Base-by-base conservation (phyloP, 2,888 invertebrate genomes). In the Pyrrhosoma nymphula region DNA sequence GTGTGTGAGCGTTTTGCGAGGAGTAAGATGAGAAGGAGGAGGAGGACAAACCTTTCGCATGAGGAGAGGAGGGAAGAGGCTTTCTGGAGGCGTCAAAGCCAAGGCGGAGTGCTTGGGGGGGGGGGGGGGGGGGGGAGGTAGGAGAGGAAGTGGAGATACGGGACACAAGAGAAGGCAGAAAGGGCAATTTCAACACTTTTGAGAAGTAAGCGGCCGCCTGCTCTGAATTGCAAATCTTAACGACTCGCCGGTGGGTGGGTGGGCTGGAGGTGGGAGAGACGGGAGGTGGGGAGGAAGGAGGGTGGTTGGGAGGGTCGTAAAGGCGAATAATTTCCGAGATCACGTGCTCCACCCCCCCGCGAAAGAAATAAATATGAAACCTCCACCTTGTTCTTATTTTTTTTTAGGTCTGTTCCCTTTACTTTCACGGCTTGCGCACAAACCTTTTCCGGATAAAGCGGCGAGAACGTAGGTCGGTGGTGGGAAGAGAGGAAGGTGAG, bases 181-280 rank as follows among this genome's bases (percentile, higher is more conserved):
- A 35, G 82, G 82, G 14, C 82, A 82, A 82, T 82, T 82, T 82
- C 82, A 82, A 82, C 82, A 82, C 82, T 82, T 60, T 82, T 82
- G 82, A 82, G 82, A 35, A 82, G 82, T 82, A 82, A 82, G 82
- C 82, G 82, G 82, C 82, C 26, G 82, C 82, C 82, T 82, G 82
- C 35, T 82, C 82, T 82, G 82, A 82, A 82, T 82, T 82, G 82
- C 82, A 82, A 82, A 82, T 82, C 82, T 35, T 82, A 82, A 82
- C 82, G 82, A 82, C 82, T 26, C 20, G 60, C 0, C 18, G 60
- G 60, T 47, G 47, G 47, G 47, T 47, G 47, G 47, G 47, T 47
- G 47, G 47, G 47, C 8, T 47, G 8, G 47, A 8, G 47, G 47
- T 47, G 47, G 47, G 47, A 2, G 47, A 8, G 47, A 47, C 47